Evolutionary conservation across 2,888 invertebrate genomes (phyloP).

Genomic region (Philereme vetulata): DNA sequence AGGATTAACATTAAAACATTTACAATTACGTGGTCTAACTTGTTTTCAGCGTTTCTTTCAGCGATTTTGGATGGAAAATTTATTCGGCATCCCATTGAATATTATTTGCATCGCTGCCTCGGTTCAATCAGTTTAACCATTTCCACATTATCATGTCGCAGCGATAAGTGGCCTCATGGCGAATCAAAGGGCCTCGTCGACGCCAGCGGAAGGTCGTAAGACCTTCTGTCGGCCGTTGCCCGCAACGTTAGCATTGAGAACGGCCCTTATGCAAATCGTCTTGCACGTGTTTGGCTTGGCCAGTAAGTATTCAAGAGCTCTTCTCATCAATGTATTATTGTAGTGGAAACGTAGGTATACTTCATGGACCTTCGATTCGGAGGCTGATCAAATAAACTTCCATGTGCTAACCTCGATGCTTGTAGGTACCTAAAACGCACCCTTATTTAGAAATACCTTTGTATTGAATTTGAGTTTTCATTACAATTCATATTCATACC

Average conservation of each 20-base stretch:
- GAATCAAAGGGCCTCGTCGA: constrained; percentile 75
- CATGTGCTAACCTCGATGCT: constrained; percentile 45
- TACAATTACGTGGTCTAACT: constrained; percentile 27
- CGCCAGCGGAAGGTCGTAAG: constrained; percentile 64
- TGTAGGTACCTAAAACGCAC: constrained; percentile 35
- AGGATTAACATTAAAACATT: constrained; percentile 17
- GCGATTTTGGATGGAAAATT: constrained; percentile 46
- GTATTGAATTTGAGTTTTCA: constrained; percentile 38
- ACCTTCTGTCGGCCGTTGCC: constrained; percentile 69
- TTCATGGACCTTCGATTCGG: constrained; percentile 53
- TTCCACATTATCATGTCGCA: constrained; percentile 49
- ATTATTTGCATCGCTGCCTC: constrained; percentile 33
- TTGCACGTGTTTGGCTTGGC: constrained; percentile 55
- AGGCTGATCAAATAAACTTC: constrained; percentile 51
- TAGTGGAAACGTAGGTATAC: constrained; percentile 44
- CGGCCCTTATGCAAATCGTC: constrained; percentile 78
- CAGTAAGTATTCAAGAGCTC: constrained; percentile 17
- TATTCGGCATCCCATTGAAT: constrained; percentile 38
- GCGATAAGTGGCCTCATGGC: constrained; percentile 62
- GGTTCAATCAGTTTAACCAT: constrained; percentile 35
- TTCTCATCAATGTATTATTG: constrained; percentile 40
- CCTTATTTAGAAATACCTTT: constrained; percentile 39
- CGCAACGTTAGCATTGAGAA: constrained; percentile 68
- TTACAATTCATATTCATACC: constrained; percentile 47
- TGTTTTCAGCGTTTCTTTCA: constrained; percentile 24